A percentile compares a stretch with the other conserved stretches of the same genome.
Conservation (phyloP, 2,113 vertebrate species). For the Colistium nudipinnis region DNA sequence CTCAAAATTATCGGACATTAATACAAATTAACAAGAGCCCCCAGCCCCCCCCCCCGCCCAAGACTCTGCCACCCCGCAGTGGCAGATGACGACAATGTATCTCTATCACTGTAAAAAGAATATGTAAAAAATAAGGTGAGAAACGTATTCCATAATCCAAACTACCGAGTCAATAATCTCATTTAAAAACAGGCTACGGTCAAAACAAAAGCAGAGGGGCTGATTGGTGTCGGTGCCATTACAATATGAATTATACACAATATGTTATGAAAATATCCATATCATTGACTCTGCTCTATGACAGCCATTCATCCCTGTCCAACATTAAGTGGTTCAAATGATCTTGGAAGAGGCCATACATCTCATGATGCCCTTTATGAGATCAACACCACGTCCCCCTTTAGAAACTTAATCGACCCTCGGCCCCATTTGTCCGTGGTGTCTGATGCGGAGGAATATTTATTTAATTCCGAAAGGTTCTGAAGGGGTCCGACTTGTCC, state of each 20-base stretch:
- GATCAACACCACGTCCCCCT: slow-evolving; percentile 72
- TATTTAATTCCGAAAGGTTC: slow-evolving; percentile 75
- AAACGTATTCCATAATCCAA: slow-evolving; percentile 46
- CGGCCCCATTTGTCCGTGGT: slow-evolving; percentile 71
- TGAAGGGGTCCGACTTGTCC: slow-evolving; percentile 68
- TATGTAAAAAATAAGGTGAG: too few species aligned
- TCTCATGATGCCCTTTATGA: slow-evolving; percentile 81
- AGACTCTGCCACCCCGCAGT: slow-evolving; percentile 52
- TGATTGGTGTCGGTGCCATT: slow-evolving; percentile 67
- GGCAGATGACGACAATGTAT: slow-evolving; percentile 54
- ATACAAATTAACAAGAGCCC: slow-evolving; percentile 81
- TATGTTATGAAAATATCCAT: slow-evolving; percentile 81
- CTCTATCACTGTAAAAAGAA: slow-evolving; percentile 59
- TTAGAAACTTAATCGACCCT: slow-evolving; percentile 80
- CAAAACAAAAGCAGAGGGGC: slow-evolving; percentile 68
- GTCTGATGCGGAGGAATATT: slow-evolving; percentile 73
- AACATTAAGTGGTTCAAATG: slow-evolving; percentile 82
- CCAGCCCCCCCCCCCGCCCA: too few species aligned
- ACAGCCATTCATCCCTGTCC: slow-evolving; percentile 79
- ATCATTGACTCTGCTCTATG: slow-evolving; percentile 78
- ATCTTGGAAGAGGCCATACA: slow-evolving; percentile 81
- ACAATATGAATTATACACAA: slow-evolving; percentile 76
- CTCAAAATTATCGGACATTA: slow-evolving; percentile 82
- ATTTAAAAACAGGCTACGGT: slow-evolving; percentile 70
- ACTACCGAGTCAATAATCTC: slow-evolving; percentile 65